Percentiles rank a stretch among this genome's conserved stretches.
These are phyloP conservation scores for Drosophila testacea DNA, from an alignment of 2,888 invertebrate genomes.

Conservation along the genomic window DNA sequence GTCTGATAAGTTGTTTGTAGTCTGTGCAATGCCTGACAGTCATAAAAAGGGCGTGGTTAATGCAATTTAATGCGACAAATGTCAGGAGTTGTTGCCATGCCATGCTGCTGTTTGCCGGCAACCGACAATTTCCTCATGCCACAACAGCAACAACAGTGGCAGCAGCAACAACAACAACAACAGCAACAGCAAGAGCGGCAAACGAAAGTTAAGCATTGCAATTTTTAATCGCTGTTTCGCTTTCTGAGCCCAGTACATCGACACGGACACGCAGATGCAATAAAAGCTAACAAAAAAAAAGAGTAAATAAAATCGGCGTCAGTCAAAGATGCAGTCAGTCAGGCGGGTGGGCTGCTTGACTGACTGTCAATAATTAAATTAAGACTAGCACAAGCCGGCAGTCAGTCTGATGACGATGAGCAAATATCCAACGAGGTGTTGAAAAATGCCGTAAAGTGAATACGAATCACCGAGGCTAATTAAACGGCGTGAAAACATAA, in stretches of 20 bases:
- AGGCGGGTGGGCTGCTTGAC: constrained; percentile 30
- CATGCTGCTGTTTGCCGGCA: constrained; percentile 22
- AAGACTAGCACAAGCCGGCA: constrained; percentile 33
- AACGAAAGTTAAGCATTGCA: constrained; percentile 74
- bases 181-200: constrained; percentile 12
- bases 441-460: constrained; percentile 30
- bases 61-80: constrained; percentile 43
- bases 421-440: constrained; percentile 60
- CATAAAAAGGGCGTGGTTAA: constrained; percentile 33
- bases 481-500: constrained; percentile 46
- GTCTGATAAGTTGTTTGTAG: constrained; percentile 11
- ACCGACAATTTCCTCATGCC: constrained; percentile 66
- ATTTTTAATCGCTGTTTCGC: constrained; percentile 74
- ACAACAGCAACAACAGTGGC: constrained; percentile 12
- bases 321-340: constrained; percentile 31
- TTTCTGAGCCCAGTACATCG: constrained; percentile 72
- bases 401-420: constrained; percentile 16
- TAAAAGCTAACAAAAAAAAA: constrained; percentile 36
- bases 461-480: constrained; percentile 33
- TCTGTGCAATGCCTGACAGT: constrained; percentile 11
- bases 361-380: constrained; percentile 66
- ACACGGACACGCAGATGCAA: constrained; percentile 53
- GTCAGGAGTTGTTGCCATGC: constrained; percentile 32
- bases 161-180: background rate
- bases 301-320: background rate